Evolutionary conservation across 2,797 vertebrate species (phyloP).

Genomic region (Semotilus atromaculatus): DNA sequence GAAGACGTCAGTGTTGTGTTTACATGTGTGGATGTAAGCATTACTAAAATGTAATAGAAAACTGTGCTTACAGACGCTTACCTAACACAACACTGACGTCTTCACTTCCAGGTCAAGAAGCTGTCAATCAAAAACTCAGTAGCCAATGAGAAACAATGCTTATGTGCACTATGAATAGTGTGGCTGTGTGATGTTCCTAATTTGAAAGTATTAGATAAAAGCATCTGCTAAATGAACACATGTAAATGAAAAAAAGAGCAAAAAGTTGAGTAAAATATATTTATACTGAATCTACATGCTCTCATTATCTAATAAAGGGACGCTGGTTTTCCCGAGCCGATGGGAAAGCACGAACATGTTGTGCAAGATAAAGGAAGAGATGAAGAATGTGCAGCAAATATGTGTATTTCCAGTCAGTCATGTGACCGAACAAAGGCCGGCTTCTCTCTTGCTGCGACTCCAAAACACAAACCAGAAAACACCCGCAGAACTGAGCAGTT

Average conservation of each 20-base stretch:
- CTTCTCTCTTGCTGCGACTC: not conserved
- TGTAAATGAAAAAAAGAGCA: too few species aligned
- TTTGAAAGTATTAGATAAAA: not conserved
- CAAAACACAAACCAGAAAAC: not conserved
- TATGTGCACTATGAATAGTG: not conserved
- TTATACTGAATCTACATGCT: not conserved
- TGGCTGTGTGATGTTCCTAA: not conserved
- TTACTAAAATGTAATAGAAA: too few species aligned
- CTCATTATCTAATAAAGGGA: not conserved
- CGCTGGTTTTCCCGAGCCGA: conserved; percentile 6
- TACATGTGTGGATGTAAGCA: too few species aligned
- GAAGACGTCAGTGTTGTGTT: too few species aligned
- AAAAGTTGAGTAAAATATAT: too few species aligned
- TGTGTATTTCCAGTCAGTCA: conserved; percentile 58
- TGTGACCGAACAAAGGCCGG: conserved; percentile 25
- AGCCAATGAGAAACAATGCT: too few species aligned
- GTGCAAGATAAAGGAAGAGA: conserved; percentile 48
- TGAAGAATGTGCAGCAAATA: conserved; percentile 53
- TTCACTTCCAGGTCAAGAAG: too few species aligned
- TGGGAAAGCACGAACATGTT: conserved; percentile 38
- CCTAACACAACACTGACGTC: too few species aligned
- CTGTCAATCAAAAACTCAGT: too few species aligned
- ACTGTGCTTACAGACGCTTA: too few species aligned
- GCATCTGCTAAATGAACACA: not conserved
- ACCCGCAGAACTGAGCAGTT: too few species aligned